Conservation (phyloP, 2,888 invertebrate genomes). For the Drosophila planitibia region DNA sequence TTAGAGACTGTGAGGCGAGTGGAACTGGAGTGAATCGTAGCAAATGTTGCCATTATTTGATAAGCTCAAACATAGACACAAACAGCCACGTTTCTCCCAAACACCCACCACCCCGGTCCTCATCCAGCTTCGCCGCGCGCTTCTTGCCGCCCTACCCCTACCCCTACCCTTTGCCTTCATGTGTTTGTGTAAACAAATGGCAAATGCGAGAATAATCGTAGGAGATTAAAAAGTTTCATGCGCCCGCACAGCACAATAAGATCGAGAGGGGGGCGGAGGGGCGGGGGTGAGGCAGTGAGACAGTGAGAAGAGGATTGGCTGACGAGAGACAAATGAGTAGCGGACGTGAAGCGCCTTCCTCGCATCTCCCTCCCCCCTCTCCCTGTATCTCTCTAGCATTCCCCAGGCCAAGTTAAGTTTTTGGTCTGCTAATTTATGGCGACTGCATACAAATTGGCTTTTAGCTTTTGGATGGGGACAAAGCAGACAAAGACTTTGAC, state of each 20-base stretch:
- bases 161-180: conserved; percentile 20
- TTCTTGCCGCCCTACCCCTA: background rate
- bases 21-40: conserved; percentile 63
- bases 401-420: conserved; percentile 36
- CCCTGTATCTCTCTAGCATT: background rate
- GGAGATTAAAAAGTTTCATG: conserved; percentile 83
- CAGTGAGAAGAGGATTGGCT: conserved; percentile 22
- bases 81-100: conserved; percentile 13
- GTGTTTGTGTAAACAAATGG: conserved; percentile 81
- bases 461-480: conserved; percentile 6
- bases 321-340: conserved; percentile 77
- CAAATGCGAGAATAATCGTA: conserved; percentile 85
- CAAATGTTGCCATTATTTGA: conserved; percentile 83
- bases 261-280: background rate
- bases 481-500: conserved; percentile 22
- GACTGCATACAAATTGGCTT: conserved; percentile 73
- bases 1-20: conserved; percentile 68
- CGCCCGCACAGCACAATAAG: conserved; percentile 47
- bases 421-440: conserved; percentile 72
- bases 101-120: background rate
- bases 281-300: background rate
- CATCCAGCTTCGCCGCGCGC: background rate
- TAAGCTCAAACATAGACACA: conserved; percentile 79
- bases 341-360: conserved; percentile 69
- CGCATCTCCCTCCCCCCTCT: background rate